These are phyloP conservation scores for Trididemnum miniatum DNA, from an alignment of 23 tunicate genomes.

Conservation along the genomic window DNA sequence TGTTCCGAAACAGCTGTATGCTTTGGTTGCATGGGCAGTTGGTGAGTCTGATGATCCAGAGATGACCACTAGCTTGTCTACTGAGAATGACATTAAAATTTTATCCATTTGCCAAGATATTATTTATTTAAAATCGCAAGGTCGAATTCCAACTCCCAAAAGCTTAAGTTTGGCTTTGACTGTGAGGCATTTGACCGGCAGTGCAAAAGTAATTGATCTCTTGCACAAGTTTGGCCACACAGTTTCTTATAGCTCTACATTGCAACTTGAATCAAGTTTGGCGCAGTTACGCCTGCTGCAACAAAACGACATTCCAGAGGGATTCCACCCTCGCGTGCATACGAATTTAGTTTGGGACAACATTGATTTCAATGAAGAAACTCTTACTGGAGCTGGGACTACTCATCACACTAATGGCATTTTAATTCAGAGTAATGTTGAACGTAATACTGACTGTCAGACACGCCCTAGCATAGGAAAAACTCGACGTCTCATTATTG, in stretches of 20 bases:
- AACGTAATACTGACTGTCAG: not conserved
- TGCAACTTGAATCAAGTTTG: not conserved
- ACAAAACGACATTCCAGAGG: not conserved
- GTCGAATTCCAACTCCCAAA: not conserved
- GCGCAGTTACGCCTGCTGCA: not conserved
- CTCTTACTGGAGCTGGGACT: not conserved
- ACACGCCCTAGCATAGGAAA: not conserved
- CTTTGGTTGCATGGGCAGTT: not conserved
- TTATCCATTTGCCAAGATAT: constrained; percentile 1
- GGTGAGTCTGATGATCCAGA: not conserved
- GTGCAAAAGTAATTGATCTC: not conserved
- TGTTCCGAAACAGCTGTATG: not conserved
- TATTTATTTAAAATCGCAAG: not conserved
- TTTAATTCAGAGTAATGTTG: not conserved
- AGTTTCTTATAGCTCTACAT: not conserved
- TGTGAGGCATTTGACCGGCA: not conserved
- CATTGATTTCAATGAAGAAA: constrained; percentile 6
- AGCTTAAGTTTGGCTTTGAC: not conserved
- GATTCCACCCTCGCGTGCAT: not conserved
- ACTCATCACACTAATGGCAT: constrained; percentile 2
- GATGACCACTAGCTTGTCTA: not conserved
- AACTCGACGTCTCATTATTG: not conserved
- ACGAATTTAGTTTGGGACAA: constrained; percentile 1
- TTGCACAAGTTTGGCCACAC: not conserved
- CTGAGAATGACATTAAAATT: not conserved